Base-by-base conservation (phyloP, 2,797 vertebrate species). In the Hipposideros larvatus region DNA sequence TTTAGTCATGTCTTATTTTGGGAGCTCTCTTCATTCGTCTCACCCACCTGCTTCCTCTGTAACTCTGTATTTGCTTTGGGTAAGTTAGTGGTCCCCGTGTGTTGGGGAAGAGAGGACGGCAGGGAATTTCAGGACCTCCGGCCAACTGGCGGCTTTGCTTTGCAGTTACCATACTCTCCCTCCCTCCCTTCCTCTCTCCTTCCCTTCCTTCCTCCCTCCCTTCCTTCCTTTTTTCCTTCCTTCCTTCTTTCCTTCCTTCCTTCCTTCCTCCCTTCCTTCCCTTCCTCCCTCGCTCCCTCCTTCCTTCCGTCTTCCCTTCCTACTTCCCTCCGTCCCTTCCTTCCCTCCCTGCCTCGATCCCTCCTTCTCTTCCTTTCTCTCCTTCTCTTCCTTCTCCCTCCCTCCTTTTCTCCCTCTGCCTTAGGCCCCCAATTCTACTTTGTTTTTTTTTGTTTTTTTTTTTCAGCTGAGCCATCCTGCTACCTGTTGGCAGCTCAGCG, bases 111-210 rank as follows among this genome's bases (percentile, higher is more conserved):
- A 43, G 18, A 55, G 16, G 63, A 18, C 92, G 55, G 2, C 16
- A 63, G 68, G 57, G 9, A 10, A 1, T 46, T 61, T 37, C 26
- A 63, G 46, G 51, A n/a, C 24, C 59, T 43, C 18, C 14, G 4
- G 18, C 37, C 59, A n/a, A n/a, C 65, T 13, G 43, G 55, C 7
- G n/a, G 4, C 21, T 83, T 70, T 84, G 26, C n/a, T 68, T 65
- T 46, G 21, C 2, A 34, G 7, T 37, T 8, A 8, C 9, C n/a
- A 3, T 7, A 43, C 28, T 28, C 24, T 14, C 4, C 6, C 24
- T 0, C 4, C 4, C 2, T 8, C 5, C 16, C 43, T 0, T 3
- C 7, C 1, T 2, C 4, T 11, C 22, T 21, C 2, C 7, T 15
- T 43, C 2, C 16, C 3, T 68, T 4, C 22, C 4, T 53, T 31